These are phyloP conservation scores for Bombus confusus DNA, from an alignment of 1,140 invertebrate species.

Conservation along the genomic window DNA sequence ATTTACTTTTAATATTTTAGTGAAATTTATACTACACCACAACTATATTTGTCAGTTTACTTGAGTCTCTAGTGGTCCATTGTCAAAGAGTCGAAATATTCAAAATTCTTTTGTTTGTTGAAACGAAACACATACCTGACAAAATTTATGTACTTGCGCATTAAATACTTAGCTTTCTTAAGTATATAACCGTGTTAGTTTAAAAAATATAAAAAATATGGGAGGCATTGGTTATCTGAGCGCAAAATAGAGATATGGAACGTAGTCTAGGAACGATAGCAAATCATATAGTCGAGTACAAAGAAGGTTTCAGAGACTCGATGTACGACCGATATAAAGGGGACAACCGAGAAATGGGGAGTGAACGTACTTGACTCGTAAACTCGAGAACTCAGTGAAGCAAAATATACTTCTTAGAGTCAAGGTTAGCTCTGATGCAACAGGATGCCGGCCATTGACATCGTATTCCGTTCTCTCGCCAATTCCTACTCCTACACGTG, in stretches of 20 bases:
- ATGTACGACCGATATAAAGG: slow-evolving; percentile 39
- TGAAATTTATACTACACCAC: no score
- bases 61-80: not conserved
- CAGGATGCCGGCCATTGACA: slow-evolving; percentile 79
- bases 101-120: no score
- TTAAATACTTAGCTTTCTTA: no score
- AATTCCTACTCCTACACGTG: slow-evolving; percentile 12
- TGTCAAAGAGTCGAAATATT: no score
- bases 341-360: slow-evolving; percentile 48
- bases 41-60: not conserved
- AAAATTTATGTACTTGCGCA: no score
- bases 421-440: slow-evolving; percentile 80
- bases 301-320: slow-evolving; percentile 32
- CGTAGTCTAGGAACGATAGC: not conserved
- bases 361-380: slow-evolving; percentile 73
- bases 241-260: no score
- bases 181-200: no score
- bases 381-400: slow-evolving; percentile 59
- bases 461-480: slow-evolving; percentile 32
- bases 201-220: no score
- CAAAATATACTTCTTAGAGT: slow-evolving; percentile 76
- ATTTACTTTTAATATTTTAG: no score
- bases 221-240: no score
- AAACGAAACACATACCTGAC: no score
- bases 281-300: not conserved